Conservation (phyloP, 2,797 vertebrate species). For the Sebastes glaucus region DNA sequence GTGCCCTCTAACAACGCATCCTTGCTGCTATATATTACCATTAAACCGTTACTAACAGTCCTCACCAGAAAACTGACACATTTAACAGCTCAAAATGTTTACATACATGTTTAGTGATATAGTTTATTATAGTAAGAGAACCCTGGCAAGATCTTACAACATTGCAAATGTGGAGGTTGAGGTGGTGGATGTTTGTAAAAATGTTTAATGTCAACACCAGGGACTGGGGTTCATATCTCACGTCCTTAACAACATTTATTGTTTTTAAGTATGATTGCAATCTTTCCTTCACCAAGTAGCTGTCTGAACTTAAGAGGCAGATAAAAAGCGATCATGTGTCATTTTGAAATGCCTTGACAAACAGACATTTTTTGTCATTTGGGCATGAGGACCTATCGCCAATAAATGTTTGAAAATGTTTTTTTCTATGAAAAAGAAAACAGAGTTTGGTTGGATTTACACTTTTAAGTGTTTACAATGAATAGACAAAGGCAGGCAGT, state of each 20-base stretch:
- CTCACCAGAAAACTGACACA: too few species aligned
- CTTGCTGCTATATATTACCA: too few species aligned
- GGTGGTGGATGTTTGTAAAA: too few species aligned
- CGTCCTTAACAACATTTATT: neutral
- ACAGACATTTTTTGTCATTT: neutral
- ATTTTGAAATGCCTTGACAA: neutral
- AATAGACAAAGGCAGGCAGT: slow-evolving; percentile 5
- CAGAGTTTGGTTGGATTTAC: neutral
- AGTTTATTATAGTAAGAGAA: too few species aligned
- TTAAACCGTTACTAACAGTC: too few species aligned
- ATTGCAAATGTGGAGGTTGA: too few species aligned
- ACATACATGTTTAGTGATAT: too few species aligned
- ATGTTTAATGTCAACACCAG: fast-evolving
- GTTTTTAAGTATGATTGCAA: neutral
- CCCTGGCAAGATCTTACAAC: too few species aligned
- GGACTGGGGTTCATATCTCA: neutral
- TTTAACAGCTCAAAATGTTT: too few species aligned
- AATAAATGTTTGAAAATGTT: neutral
- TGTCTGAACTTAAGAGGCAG: neutral
- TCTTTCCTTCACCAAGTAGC: neutral
- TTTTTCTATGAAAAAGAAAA: neutral
- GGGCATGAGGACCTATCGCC: neutral
- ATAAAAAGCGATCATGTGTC: too few species aligned
- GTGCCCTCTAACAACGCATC: too few species aligned
- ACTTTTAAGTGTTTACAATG: neutral